Base-by-base conservation (phyloP, 2,888 invertebrate species). In the Acrocyrtus sp. region DNA sequence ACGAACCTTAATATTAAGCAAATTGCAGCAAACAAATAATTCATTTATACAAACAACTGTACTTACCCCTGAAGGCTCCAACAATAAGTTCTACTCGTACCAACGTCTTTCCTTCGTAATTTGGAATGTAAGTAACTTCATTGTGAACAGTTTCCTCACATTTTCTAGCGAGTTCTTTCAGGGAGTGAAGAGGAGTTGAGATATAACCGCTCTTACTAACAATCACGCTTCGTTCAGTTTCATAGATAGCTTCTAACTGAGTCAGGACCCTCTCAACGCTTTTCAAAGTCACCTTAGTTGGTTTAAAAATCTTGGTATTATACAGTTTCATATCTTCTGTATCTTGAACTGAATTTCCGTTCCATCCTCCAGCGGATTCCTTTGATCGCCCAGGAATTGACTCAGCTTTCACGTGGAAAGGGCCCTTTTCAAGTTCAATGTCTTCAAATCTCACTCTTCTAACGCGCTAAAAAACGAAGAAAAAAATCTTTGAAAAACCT, bases 121-220 rank as follows among this genome's bases (percentile, higher is more conserved):
- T 8, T 12, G 45, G 58, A 29, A 45, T 19, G 26, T 15, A n/a
- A 15, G 39, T 24, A 19, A 63, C 39, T 43, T 63, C 53, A 1
- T 19, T 43, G 29, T 58, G 51, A 17, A 63, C n/a, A 0, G 54
- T 12, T 27, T 61, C 61, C 4, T 56, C 19, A 19, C n/a, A 50
- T 12, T 34, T 56, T 5, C 0, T 1, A 0, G 51, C 29, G 0
- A 57, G 10, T 1, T 41, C 6, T 21, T 72, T 72, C 15, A 72
- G 22, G 1, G 58, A 57, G 22, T 72, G 70, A 2, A 72, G 51
- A 5, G 70, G 70, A 3, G 70, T 72, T 1, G 63, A 50, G 29
- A 72, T 34, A n/a, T 58, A 57, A 1, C 57, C 58, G 22, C 45
- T 26, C 1, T 8, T 1, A 0, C 45, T n/a, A 3, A 63, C 45